A percentile compares a stretch with the other conserved stretches of the same genome.
These are phyloP conservation scores for Anguilla megastoma DNA, from an alignment of 2,797 vertebrate genomes.

Conservation along the genomic window DNA sequence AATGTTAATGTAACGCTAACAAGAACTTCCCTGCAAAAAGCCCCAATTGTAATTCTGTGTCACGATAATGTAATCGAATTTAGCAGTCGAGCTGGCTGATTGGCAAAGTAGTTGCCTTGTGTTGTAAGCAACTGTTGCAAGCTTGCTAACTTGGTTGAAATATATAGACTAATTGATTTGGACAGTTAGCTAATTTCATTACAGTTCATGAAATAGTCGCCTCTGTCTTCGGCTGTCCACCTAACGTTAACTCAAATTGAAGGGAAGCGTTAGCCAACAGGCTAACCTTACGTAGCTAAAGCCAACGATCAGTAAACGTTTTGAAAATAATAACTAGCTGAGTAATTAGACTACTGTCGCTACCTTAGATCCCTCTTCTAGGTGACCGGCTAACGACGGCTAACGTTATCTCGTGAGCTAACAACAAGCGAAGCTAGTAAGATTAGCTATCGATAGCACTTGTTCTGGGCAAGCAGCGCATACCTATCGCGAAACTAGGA, in stretches of 20 bases:
- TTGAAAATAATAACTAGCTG: neutral
- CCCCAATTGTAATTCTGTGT: neutral
- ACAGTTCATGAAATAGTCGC: neutral
- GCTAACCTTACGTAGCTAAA: constrained; percentile 52
- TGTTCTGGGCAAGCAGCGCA: constrained; percentile 34
- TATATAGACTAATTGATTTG: neutral
- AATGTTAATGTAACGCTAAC: neutral
- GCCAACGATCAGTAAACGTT: constrained; percentile 53
- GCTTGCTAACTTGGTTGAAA: neutral
- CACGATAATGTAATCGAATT: neutral
- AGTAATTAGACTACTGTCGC: neutral
- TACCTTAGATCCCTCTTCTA: neutral
- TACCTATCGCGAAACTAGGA: constrained; percentile 59
- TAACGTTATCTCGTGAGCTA: neutral
- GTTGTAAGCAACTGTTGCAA: neutral
- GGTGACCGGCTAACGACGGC: neutral
- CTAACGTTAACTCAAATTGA: neutral
- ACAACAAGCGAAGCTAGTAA: constrained; percentile 36
- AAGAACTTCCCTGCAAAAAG: neutral
- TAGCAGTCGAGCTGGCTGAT: neutral
- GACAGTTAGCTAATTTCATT: neutral
- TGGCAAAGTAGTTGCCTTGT: neutral
- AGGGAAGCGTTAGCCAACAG: constrained; percentile 30
- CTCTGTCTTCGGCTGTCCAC: neutral
- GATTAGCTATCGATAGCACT: constrained; percentile 44